Percentiles rank a stretch among this genome's conserved stretches.
phyloP scores from a whole-genome alignment of 2,797 vertebrate genomes.

The Cyprinella venusta region DNA sequence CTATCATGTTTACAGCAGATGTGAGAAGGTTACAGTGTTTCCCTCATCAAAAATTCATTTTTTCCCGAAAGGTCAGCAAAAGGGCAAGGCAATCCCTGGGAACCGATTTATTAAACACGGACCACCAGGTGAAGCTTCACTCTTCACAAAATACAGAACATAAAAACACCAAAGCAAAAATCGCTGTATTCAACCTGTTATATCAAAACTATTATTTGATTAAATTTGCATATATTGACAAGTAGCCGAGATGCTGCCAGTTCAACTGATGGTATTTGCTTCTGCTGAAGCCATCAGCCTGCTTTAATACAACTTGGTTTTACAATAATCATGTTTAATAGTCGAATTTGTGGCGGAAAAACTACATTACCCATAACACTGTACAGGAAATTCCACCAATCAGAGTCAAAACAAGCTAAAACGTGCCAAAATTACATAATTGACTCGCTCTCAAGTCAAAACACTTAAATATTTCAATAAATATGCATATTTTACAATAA shows the following conservation, averaged over 20 bases:
- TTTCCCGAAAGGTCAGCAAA: conserved; percentile 22
- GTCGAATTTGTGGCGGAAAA: background rate
- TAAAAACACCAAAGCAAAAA: background rate
- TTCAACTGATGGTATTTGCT: background rate
- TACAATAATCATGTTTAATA: background rate
- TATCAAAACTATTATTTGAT: background rate
- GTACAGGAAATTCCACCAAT: background rate
- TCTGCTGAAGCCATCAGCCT: too few relatives aligned
- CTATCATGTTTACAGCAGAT: background rate
- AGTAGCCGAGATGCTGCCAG: background rate
- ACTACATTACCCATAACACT: background rate
- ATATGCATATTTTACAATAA: too few relatives aligned
- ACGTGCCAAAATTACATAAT: background rate
- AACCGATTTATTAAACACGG: background rate
- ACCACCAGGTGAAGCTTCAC: background rate
- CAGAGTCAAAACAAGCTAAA: background rate
- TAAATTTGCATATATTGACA: background rate
- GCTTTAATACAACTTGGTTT: background rate
- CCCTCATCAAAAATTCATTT: conserved; percentile 29
- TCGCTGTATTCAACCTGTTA: background rate
- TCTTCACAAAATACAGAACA: background rate
- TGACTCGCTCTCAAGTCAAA: too few relatives aligned
- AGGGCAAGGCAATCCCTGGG: conserved; percentile 4
- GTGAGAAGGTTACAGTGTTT: conserved; percentile 22
- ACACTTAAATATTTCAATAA: too few relatives aligned